phyloP scores from a whole-genome alignment of 30 jellyfish, hydroid and myxozoan species.

The Mastigias papua region DNA sequence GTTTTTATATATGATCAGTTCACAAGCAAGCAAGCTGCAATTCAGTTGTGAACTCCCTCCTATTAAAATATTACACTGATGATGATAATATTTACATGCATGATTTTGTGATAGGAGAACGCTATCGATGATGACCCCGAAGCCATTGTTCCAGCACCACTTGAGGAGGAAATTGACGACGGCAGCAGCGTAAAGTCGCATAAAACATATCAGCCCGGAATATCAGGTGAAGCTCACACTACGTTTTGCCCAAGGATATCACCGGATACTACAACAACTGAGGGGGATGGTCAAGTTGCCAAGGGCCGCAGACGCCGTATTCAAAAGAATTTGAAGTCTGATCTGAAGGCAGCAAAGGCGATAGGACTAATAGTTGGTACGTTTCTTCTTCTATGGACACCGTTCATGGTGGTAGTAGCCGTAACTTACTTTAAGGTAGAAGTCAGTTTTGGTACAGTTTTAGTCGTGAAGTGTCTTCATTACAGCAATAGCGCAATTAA shows the following conservation, averaged over 20 bases:
- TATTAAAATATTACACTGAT: too few relatives aligned
- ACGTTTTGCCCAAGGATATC: background rate
- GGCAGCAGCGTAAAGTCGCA: too few relatives aligned
- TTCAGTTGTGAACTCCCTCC: too few relatives aligned
- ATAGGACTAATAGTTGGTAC: conserved; percentile 86
- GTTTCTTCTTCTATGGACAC: conserved; percentile 88
- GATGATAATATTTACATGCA: too few relatives aligned
- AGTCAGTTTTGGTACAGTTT: conserved; percentile 39
- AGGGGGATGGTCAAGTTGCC: background rate
- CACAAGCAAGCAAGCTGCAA: too few relatives aligned
- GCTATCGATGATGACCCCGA: too few relatives aligned
- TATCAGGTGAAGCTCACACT: background rate
- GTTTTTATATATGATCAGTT: too few relatives aligned
- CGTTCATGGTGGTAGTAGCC: conserved; percentile 83
- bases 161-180: too few relatives aligned
- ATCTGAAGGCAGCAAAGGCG: conserved; percentile 88
- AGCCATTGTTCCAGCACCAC: too few relatives aligned
- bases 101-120: too few relatives aligned
- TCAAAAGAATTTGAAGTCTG: conserved; percentile 21
- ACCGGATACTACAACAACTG: too few relatives aligned
- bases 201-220: background rate
- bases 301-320: background rate
- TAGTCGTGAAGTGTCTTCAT: conserved; percentile 74
- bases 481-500: conserved; percentile 89
- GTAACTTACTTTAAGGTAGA: conserved; percentile 32